A percentile compares a stretch with the other conserved stretches of the same genome.
phyloP scores from a whole-genome alignment of 1,140 invertebrate genomes.

The Thalassaphorura encarpata region DNA sequence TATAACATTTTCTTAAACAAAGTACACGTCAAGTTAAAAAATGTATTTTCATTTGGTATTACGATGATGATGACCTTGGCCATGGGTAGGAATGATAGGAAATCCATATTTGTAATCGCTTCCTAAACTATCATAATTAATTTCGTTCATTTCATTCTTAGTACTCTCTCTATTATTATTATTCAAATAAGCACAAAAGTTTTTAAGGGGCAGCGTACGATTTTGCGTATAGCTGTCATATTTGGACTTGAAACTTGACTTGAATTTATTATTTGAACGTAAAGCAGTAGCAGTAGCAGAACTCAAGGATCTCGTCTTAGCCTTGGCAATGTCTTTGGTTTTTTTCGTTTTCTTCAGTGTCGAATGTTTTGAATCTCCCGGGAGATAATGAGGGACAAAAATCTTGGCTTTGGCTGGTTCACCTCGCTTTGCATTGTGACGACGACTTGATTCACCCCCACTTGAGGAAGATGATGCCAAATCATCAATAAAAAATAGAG shows the following conservation, averaged over 20 bases:
- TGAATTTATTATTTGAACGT: slow-evolving; percentile 4
- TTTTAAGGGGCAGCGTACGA: slow-evolving; percentile 5
- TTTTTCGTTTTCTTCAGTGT: background rate
- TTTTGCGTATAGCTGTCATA: background rate
- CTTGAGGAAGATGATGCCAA: slow-evolving; percentile 1
- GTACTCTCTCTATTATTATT: background rate
- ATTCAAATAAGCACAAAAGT: slow-evolving; percentile 20
- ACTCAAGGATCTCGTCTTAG: background rate
- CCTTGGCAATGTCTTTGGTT: background rate
- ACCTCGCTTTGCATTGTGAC: slow-evolving; percentile 5
- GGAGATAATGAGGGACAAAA: slow-evolving; percentile 25
- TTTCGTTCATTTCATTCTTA: background rate
- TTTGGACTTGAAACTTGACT: slow-evolving; percentile 5
- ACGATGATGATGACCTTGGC: background rate
- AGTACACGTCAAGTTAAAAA: too few species aligned
- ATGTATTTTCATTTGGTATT: too few species aligned
- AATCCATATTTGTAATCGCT: slow-evolving; percentile 23
- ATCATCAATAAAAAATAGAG: slow-evolving; percentile 27
- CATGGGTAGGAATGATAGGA: slow-evolving; percentile 12
- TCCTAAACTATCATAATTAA: background rate
- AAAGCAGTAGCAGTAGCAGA: too few species aligned
- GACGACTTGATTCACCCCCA: slow-evolving; percentile 1
- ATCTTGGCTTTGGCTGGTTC: slow-evolving; percentile 7
- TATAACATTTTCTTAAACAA: too few species aligned
- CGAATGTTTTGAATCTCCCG: background rate